These are phyloP conservation scores for Bujurquina vittata DNA, from an alignment of 2,113 vertebrate species.

Conservation along the genomic window DNA sequence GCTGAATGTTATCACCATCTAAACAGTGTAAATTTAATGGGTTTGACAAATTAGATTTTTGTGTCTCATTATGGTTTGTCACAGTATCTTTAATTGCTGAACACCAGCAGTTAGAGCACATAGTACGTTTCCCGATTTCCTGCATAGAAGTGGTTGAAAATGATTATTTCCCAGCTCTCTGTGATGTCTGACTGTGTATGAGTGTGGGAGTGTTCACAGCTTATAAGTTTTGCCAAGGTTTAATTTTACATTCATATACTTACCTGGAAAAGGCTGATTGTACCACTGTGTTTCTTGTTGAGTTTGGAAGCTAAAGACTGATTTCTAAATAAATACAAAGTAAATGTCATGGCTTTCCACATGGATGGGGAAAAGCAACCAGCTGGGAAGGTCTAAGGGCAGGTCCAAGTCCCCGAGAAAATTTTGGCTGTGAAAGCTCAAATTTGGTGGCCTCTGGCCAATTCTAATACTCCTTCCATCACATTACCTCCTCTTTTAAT, in stretches of 20 bases:
- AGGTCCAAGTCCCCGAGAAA: background rate
- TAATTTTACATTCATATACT: background rate
- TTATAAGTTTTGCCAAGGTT: background rate
- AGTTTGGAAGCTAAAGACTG: background rate
- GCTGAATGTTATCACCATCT: background rate
- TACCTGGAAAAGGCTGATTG: background rate
- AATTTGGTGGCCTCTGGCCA: background rate
- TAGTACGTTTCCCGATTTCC: background rate
- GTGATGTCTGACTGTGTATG: background rate
- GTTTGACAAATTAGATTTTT: slow-evolving; percentile 28
- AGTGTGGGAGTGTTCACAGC: background rate
- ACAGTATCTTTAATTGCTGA: slow-evolving; percentile 11
- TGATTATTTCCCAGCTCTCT: background rate
- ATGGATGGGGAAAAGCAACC: background rate
- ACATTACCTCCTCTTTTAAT: background rate
- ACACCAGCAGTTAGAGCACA: background rate
- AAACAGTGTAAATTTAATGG: slow-evolving; percentile 43
- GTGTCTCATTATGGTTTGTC: slow-evolving; percentile 4
- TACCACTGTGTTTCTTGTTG: background rate
- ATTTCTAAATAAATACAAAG: background rate
- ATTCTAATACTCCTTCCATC: background rate
- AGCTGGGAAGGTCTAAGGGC: slow-evolving; percentile 3
- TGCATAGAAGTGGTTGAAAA: background rate
- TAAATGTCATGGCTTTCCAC: background rate
- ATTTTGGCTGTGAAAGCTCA: background rate